Percentiles rank a stretch among this genome's conserved stretches.
phyloP scores from a whole-genome alignment of 2,113 vertebrate genomes.

The Paedocypris sp. region DNA sequence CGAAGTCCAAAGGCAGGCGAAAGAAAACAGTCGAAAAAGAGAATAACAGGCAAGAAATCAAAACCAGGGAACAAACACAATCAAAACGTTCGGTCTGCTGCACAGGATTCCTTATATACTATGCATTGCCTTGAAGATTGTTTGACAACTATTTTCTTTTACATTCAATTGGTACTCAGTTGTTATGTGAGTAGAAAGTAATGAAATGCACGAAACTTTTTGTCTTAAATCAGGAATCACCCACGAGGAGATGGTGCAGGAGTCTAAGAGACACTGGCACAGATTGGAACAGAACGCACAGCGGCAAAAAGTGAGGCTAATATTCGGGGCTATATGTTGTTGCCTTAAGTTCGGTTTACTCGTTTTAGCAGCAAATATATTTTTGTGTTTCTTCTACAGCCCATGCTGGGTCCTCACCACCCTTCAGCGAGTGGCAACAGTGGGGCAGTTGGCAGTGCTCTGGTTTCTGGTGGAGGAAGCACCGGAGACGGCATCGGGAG shows the following conservation, averaged over 20 bases:
- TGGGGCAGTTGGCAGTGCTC: slow-evolving; percentile 8
- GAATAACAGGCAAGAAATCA: too few relatives aligned
- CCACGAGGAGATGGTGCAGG: slow-evolving; percentile 92
- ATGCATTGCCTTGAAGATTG: too few relatives aligned
- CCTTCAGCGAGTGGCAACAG: slow-evolving; percentile 37
- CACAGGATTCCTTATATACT: too few relatives aligned
- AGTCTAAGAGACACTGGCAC: slow-evolving; percentile 93
- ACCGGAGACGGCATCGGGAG: slow-evolving; percentile 44
- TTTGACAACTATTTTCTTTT: too few relatives aligned
- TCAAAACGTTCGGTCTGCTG: too few relatives aligned
- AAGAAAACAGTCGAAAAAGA: too few relatives aligned
- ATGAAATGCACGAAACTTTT: background rate
- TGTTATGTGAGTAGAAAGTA: background rate
- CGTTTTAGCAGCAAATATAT: background rate
- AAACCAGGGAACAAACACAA: too few relatives aligned
- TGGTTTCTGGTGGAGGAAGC: slow-evolving; percentile 41
- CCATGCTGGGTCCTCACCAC: slow-evolving; percentile 48
- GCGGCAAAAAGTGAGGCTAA: slow-evolving; percentile 63
- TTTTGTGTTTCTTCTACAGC: slow-evolving; percentile 37
- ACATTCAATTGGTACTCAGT: too few relatives aligned
- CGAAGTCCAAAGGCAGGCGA: too few relatives aligned
- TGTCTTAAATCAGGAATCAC: slow-evolving; percentile 71
- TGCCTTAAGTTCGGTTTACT: background rate
- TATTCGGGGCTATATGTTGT: background rate
- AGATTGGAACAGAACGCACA: slow-evolving; percentile 79